Conservation (phyloP, 2,797 vertebrate species). For the Sebastes vulpes region DNA sequence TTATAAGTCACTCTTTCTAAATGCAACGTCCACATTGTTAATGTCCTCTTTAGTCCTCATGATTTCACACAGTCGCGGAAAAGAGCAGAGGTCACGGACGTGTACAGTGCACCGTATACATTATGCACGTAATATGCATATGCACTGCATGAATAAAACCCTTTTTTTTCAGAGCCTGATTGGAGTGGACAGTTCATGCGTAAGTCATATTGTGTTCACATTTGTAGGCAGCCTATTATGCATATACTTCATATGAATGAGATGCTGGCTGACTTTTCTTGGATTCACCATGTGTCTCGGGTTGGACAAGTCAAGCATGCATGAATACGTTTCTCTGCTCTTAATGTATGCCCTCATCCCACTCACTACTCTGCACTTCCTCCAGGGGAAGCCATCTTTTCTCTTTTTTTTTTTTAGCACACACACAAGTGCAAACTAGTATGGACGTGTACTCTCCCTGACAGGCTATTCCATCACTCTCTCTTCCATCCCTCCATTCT, state of each 20-base stretch:
- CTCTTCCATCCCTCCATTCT: conserved; percentile 31
- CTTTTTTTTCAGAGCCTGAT: background rate
- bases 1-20: conserved; percentile 39
- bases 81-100: conserved; percentile 26
- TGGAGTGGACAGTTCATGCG: conserved; percentile 10
- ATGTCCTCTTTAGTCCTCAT: conserved; percentile 1
- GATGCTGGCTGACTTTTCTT: conserved; percentile 33
- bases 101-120: background rate
- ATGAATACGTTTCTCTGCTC: conserved; percentile 45
- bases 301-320: conserved; percentile 44
- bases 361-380: conserved; percentile 22
- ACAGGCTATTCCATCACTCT: conserved; percentile 29
- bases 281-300: conserved; percentile 6
- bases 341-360: conserved; percentile 52
- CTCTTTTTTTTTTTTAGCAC: conserved; percentile 6
- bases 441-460: conserved; percentile 17
- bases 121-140: conserved; percentile 28
- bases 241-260: conserved; percentile 45
- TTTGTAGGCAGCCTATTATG: conserved; percentile 26
- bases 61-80: conserved; percentile 4
- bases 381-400: conserved; percentile 23
- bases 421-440: conserved; percentile 24
- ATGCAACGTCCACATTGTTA: background rate
- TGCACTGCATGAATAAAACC: conserved; percentile 33
- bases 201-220: conserved; percentile 17